Conservation (phyloP, 2,113 vertebrate genomes). For the Micronycteris hirsuta region DNA sequence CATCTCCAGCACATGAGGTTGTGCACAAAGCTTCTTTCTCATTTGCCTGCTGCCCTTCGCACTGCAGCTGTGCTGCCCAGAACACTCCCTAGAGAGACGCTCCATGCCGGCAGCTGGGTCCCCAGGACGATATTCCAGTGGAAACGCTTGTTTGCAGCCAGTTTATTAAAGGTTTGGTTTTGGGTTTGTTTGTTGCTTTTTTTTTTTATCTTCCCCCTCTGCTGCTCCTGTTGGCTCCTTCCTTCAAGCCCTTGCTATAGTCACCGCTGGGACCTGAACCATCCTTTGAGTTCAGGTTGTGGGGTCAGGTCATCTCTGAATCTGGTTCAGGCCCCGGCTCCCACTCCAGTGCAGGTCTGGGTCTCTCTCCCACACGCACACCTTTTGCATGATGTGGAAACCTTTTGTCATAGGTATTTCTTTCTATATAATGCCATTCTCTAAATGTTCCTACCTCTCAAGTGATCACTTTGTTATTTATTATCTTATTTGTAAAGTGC, state of each 20-base stretch:
- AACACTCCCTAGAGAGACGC: not conserved
- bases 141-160: not conserved
- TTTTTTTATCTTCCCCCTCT: not conserved
- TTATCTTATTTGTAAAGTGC: not conserved
- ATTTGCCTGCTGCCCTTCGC: not conserved
- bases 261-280: not conserved
- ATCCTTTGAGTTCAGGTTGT: not conserved
- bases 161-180: not conserved
- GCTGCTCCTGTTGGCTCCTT: not conserved
- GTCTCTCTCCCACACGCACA: not conserved
- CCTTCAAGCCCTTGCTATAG: not conserved
- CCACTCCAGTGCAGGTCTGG: not conserved
- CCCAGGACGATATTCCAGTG: too few relatives aligned
- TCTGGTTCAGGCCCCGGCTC: not conserved
- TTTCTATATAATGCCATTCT: not conserved
- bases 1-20: not conserved
- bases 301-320: not conserved
- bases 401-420: not conserved
- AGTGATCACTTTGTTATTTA: not conserved
- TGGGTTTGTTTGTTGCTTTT: not conserved
- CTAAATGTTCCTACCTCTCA: not conserved
- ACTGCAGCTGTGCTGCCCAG: accelerated
- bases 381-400: too few relatives aligned
- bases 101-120: too few relatives aligned
- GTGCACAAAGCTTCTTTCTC: not conserved